Conservation (phyloP, 2,113 vertebrate species). For the Falcunculus frontatus region DNA sequence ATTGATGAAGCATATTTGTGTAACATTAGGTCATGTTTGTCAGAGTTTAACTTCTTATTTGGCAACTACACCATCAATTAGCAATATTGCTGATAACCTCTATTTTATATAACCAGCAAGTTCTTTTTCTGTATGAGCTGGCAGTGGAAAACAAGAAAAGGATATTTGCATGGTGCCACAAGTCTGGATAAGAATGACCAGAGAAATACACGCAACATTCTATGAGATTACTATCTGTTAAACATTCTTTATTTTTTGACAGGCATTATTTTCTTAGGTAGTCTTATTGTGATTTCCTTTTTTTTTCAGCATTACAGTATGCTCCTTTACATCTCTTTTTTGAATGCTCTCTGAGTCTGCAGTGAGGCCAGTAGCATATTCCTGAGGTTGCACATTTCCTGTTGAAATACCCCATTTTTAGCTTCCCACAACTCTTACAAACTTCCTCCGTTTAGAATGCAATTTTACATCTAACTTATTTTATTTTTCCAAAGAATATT, state of each 20-base stretch:
- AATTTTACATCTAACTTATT: background rate
- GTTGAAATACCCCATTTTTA: background rate
- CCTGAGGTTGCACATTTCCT: background rate
- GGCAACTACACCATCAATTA: constrained; percentile 73
- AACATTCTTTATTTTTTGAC: background rate
- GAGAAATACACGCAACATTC: background rate
- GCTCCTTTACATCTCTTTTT: background rate
- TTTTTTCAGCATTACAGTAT: background rate
- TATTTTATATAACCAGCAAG: constrained; percentile 67
- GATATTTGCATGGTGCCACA: constrained; percentile 46
- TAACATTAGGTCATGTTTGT: constrained; percentile 68
- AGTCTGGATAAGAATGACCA: constrained; percentile 33
- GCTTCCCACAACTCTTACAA: background rate
- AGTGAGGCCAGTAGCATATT: background rate
- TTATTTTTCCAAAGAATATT: background rate
- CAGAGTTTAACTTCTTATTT: constrained; percentile 56
- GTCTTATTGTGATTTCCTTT: background rate
- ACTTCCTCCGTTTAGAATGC: background rate
- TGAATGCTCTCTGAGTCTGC: background rate
- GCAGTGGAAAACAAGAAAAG: constrained; percentile 49
- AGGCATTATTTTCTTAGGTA: background rate
- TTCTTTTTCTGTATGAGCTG: constrained; percentile 59
- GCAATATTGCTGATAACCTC: constrained; percentile 68
- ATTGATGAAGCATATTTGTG: constrained; percentile 63
- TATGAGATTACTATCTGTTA: background rate